Evolutionary conservation across 2,797 vertebrate genomes (phyloP), one percentile per base, ranked within the genome.

Genomic region (Orientallactaga sibirica): DNA sequence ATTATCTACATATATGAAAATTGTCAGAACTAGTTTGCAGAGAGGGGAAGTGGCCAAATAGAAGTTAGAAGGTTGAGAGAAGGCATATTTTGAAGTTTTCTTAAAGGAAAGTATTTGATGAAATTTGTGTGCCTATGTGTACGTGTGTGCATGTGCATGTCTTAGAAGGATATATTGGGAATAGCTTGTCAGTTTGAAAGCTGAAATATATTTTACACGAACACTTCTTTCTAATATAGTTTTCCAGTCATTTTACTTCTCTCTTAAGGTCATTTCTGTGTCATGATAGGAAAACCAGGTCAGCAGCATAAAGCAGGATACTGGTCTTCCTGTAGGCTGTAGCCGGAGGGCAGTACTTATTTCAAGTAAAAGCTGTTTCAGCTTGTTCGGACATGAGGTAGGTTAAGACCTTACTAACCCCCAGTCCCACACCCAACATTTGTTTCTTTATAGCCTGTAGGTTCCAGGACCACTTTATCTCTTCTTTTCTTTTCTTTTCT

Each of bases 221-320:
- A 74, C 41, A 85, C 71, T 91, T 70, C 43, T 86, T 83, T 71
- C 41, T 61, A 67, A 83, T 68, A 55, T 11, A 79, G 77, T 87
- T 92, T 91, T 22, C 68, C 4, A 78, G 71, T 89, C 83, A 80
- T 55, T 88, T 89, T 91, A 92, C 64, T 19, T 94, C 68, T 79
- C 22, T 91, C 33, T 92, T 86, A 88, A 92, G 86, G 75, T 92
- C 24, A 24, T 90, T 78, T 7, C 41, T 93, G 88, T 92, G 48
- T 92, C 78, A 84, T 79, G 75, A 33, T 68, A 71, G 92, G 29
- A 92, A 96, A 81, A 76, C 29, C 74, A 95, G 92, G 64, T 90
- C 92, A 92, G 58, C n/a, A 87, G 15, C 78, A 16, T 81, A 64
- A 90, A 71, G 66, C 15, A 85, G 93, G 90, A 66, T 52, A 48